Conservation (phyloP, 2,888 invertebrate species). For the Tiphia femorata region DNA sequence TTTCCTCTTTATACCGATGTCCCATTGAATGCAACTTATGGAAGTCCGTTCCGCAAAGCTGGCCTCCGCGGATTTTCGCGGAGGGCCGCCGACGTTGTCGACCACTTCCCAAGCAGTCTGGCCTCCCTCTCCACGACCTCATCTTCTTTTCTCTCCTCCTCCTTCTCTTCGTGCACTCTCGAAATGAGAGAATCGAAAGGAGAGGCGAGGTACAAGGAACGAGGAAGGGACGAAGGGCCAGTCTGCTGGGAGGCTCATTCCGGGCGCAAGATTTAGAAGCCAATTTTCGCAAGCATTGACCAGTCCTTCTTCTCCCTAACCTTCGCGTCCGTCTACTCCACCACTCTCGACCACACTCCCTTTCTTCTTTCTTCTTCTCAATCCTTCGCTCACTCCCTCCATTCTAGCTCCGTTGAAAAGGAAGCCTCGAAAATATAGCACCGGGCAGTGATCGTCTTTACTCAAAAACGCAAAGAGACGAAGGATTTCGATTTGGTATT, state of each 20-base stretch:
- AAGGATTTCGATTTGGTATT: conserved; percentile 29
- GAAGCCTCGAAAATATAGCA: conserved; percentile 46
- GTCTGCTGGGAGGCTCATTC: conserved; percentile 50
- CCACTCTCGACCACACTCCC: no score
- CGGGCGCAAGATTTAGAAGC: conserved; percentile 64
- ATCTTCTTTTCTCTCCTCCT: conserved; percentile 5
- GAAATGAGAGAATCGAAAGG: no score
- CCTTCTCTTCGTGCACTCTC: background rate
- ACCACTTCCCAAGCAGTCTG: conserved; percentile 37
- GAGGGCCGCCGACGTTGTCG: conserved; percentile 40
- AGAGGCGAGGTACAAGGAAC: conserved; percentile 26
- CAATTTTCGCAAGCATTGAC: conserved; percentile 65
- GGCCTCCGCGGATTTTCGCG: conserved; percentile 55
- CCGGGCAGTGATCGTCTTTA: conserved; percentile 41
- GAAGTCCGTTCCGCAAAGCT: conserved; percentile 59
- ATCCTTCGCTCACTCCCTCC: conserved; percentile 10
- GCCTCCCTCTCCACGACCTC: conserved; percentile 3
- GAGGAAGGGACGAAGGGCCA: conserved; percentile 26
- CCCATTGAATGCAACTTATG: conserved; percentile 62
- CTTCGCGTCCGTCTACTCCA: no score
- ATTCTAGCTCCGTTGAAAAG: conserved; percentile 27
- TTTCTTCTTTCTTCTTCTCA: conserved; percentile 13
- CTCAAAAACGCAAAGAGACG: conserved; percentile 4
- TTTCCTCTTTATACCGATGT: conserved; percentile 60
- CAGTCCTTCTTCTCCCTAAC: no score